Conservation (phyloP, 2,113 vertebrate genomes). For the Petrocephalus microphthalmus region DNA sequence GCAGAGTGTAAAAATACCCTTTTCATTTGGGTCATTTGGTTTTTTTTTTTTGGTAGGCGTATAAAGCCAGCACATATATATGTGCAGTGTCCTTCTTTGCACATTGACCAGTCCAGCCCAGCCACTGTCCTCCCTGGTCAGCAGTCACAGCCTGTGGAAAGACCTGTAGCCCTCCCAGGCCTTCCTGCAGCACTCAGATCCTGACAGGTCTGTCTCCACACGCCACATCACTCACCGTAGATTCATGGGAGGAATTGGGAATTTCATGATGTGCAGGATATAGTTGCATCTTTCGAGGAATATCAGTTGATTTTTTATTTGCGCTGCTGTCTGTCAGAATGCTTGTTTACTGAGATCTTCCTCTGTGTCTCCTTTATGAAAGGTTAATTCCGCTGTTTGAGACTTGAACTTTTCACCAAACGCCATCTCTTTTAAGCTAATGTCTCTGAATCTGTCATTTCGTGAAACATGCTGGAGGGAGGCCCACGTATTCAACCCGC, state of each 20-base stretch:
- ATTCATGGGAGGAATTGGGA: neutral
- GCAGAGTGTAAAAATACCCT: constrained; percentile 4
- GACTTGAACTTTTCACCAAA: neutral
- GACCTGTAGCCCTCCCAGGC: no score
- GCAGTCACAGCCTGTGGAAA: no score
- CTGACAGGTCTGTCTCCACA: neutral
- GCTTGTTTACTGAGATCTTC: neutral
- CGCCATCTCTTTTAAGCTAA: neutral
- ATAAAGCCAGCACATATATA: neutral
- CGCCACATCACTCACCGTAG: neutral
- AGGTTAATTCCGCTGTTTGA: neutral
- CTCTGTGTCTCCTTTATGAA: neutral
- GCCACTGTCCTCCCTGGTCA: neutral
- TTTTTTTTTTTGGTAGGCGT: neutral
- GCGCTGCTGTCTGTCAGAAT: neutral
- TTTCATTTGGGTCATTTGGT: neutral
- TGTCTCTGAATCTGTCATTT: neutral
- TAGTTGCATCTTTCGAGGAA: neutral
- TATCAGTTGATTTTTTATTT: neutral
- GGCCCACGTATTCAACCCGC: neutral
- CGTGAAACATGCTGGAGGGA: neutral
- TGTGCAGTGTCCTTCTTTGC: neutral
- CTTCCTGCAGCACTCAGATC: neutral
- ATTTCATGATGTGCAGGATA: neutral
- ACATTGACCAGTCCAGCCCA: neutral